Base-by-base conservation (phyloP, 2,888 invertebrate genomes). In the Sepioteuthis lessoniana region DNA sequence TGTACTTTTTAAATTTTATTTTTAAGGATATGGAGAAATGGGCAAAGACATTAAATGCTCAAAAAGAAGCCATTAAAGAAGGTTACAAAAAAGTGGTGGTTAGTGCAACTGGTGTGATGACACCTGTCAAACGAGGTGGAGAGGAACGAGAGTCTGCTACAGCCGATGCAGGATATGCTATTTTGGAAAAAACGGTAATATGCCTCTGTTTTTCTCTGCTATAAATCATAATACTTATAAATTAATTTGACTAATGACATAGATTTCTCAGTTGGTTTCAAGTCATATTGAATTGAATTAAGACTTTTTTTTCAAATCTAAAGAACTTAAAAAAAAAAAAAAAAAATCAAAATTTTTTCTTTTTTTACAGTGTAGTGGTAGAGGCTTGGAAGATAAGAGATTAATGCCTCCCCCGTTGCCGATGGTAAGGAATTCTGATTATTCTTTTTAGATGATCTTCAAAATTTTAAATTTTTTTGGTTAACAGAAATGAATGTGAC, bases 21-120 rank as follows among this genome's bases (percentile, higher is more conserved):
- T n/a, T n/a, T n/a, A 94, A 98, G 97, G 98, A 98, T 96, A 98
- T 98, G 98, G 98, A 98, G 96, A 98, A 98, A 94, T 99, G 99
- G 99, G 99, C 99, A 0, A 99, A 99, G 96, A 99, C 99, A 28
- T 97, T 99, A 95, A 99, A 99, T 97, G 96, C 97, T 55, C 99
- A 99, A 97, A 99, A 99, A 97, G 99, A 99, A 97, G 96, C 97
- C 1, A 94, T 96, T 94, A 97, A 96, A 94, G 96, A 96, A 37
- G 96, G 95, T 16, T 95, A 95, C 35, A 96, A 95, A 94, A 96
- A 95, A 93, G 95, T 95, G 92, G 94, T 95, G 90, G 94, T 94
- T 50, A 37, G 94, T 16, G 94, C 94, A 21, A 94, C 55, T 21
- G 93, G 94, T 93, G 37, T 38, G 31, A 76, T 94, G 94, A 35